These are phyloP conservation scores for Leptatherina wallacei DNA, from an alignment of 2,797 vertebrate species.

Conservation along the genomic window DNA sequence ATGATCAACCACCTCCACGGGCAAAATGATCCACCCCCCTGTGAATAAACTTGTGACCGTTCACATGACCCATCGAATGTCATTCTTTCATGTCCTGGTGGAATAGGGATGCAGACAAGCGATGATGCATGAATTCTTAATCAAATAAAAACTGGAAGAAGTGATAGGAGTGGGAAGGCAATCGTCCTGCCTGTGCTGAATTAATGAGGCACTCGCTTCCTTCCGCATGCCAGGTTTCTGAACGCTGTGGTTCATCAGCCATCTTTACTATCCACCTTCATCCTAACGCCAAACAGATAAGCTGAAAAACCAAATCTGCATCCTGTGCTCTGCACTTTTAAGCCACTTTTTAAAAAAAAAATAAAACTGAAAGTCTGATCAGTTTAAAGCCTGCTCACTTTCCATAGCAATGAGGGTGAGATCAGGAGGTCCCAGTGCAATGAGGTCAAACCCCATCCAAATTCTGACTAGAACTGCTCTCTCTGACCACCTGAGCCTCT, in stretches of 20 bases:
- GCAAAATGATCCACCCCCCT: constrained; percentile 33
- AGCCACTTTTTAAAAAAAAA: constrained; percentile 15
- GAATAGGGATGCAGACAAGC: constrained; percentile 43
- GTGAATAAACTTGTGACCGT: constrained; percentile 39
- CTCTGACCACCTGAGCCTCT: constrained; percentile 69
- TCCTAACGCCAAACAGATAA: constrained; percentile 3
- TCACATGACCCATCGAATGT: constrained; percentile 47
- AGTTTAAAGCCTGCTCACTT: constrained; percentile 11
- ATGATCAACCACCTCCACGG: constrained; percentile 63
- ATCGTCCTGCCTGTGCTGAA: constrained; percentile 58
- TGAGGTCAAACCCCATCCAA: constrained; percentile 35
- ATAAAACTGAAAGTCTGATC: constrained; percentile 13
- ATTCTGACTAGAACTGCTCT: constrained; percentile 31
- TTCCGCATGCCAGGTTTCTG: constrained; percentile 58
- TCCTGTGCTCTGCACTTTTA: neutral
- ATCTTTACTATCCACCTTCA: constrained; percentile 9
- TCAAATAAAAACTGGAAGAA: constrained; percentile 69
- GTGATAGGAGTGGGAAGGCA: constrained; percentile 60
- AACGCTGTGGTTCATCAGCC: constrained; percentile 56
- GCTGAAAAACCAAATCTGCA: constrained; percentile 10
- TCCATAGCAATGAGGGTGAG: constrained; percentile 23
- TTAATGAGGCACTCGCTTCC: constrained; percentile 60
- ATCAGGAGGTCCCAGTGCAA: constrained; percentile 18
- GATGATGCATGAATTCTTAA: constrained; percentile 74
- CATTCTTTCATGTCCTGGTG: constrained; percentile 30